Base-by-base conservation (phyloP, 2,888 invertebrate genomes). In the Drosophila fulvimacula region DNA sequence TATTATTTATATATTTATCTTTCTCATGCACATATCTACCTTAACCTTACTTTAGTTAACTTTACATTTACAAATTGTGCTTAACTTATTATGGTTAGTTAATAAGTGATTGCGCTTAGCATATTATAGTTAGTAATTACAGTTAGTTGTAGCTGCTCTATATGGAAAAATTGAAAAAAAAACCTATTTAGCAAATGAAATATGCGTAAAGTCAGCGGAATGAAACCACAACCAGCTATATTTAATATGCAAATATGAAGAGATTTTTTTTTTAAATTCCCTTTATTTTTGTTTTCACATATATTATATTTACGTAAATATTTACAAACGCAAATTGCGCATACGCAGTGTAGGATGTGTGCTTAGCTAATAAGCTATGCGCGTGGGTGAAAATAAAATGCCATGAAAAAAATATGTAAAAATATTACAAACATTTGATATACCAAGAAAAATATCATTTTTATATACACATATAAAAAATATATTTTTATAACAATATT, bases 291-390 rank as follows among this genome's bases (percentile, higher is more conserved):
- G 10, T 27, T n/a, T n/a, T 17, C n/a, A 27, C 11, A 30, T 30
- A 30, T 17, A 30, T n/a, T 30, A 30, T 17, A 30, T n/a, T 46
- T 17, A 30, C 6, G 60, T 27, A 60, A 53, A 56, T 27, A 24
- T 32, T 58, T 59, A 24, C 48, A 11, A 3, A 39, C 27, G 30
- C 32, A 41, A 32, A 58, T 48, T 58, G 32, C 46, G 17, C n/a
- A 46, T 38, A 60, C 21, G 34, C 34, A 4, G 4, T 15, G 36
- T 42, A 0, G 19, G 4, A 15, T 17, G 27, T n/a, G 24, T 13
- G 42, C 10, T 32, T 21, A n/a, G 15, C 2, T 42, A 21, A 46
- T 44, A 34, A 46, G 49, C 32, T 19, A 24, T 34, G 38, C 13
- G 13, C 39, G 13, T 36, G 51, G 36, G 5, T 4, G 6, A 21